A percentile compares a stretch with the other conserved stretches of the same genome.
phyloP scores from a whole-genome alignment of 1,140 invertebrate genomes.

The Alviniconcha marisindica region DNA sequence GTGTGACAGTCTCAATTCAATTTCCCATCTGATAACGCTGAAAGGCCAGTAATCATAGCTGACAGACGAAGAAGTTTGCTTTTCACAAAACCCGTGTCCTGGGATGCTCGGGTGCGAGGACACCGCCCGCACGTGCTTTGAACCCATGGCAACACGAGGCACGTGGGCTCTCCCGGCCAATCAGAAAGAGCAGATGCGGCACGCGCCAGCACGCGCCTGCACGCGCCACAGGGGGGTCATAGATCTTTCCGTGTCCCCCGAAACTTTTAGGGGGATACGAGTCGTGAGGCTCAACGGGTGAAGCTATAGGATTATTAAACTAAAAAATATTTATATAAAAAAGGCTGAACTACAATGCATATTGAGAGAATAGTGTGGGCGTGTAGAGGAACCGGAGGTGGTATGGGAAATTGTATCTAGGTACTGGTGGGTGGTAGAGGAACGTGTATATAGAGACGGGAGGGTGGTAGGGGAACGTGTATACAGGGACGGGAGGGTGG shows the following conservation, averaged over 20 bases:
- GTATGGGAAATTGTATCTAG: too few relatives aligned
- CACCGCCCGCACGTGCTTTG: background rate
- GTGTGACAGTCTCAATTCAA: background rate
- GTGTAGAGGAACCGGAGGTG: too few relatives aligned
- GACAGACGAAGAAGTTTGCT: conserved; percentile 21
- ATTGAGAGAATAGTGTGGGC: too few relatives aligned
- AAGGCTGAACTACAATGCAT: too few relatives aligned
- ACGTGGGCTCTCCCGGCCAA: conserved; percentile 9
- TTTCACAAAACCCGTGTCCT: background rate
- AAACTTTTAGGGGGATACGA: too few relatives aligned
- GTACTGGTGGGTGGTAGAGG: too few relatives aligned
- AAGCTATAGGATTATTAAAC: too few relatives aligned
- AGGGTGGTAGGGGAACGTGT: background rate
- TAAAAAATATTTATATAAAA: too few relatives aligned
- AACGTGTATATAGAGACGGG: too few relatives aligned
- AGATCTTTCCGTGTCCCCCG: too few relatives aligned
- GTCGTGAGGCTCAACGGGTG: too few relatives aligned
- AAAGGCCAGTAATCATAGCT: background rate
- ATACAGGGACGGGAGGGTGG: background rate
- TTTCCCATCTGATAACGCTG: background rate
- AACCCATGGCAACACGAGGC: conserved; percentile 6
- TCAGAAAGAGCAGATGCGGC: conserved; percentile 21
- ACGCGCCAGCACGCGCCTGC: conserved; percentile 19
- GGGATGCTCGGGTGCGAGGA: background rate
- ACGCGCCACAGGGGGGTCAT: too few relatives aligned